phyloP scores from a whole-genome alignment of 2,797 vertebrate species.

The Choloepus didactylus region DNA sequence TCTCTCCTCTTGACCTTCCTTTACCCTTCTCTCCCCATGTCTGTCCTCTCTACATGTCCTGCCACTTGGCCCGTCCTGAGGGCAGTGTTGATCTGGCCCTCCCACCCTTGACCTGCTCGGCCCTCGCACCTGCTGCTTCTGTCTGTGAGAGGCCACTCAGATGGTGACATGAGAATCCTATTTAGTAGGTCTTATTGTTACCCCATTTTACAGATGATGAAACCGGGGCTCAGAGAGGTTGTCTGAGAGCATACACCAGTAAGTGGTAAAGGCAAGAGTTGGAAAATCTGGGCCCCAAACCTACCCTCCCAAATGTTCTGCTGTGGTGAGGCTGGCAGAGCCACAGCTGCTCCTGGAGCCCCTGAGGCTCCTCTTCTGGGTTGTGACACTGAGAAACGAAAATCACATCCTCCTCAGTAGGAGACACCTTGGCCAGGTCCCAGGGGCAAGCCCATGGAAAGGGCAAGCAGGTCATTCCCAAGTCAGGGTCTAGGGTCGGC shows the following conservation, averaged over 20 bases:
- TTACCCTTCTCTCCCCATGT: background rate
- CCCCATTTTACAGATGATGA: background rate
- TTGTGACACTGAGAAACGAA: background rate
- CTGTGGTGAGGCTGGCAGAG: background rate
- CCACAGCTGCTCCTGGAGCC: background rate
- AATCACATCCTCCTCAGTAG: background rate
- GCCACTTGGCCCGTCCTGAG: background rate
- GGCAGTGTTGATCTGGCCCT: background rate
- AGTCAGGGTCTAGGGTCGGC: too few relatives aligned
- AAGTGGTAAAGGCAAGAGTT: background rate
- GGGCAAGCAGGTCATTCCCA: background rate
- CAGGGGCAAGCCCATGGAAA: background rate
- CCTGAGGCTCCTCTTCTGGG: background rate
- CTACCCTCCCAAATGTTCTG: background rate
- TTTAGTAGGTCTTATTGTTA: background rate
- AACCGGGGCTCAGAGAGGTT: background rate
- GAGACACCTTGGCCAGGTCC: background rate
- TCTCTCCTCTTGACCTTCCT: background rate
- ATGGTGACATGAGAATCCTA: background rate
- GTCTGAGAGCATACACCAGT: too few relatives aligned
- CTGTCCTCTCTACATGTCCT: background rate
- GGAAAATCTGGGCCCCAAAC: too few relatives aligned
- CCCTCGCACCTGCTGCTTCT: background rate
- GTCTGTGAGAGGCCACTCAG: background rate
- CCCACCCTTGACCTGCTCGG: accelerated